Conservation (phyloP, 2,797 vertebrate species). For the Poecilia velifera region DNA sequence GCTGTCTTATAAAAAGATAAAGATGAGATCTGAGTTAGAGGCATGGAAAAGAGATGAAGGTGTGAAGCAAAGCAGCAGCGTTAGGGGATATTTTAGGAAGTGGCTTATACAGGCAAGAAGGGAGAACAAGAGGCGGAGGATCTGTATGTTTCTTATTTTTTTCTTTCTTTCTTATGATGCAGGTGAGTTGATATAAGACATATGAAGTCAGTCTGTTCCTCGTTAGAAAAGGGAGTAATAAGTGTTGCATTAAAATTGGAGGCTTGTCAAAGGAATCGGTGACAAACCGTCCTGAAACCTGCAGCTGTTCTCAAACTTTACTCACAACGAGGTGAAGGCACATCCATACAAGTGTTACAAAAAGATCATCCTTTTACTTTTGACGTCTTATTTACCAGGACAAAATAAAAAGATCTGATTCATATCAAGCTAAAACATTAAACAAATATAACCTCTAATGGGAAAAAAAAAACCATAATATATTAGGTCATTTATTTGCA, state of each 20-base stretch:
- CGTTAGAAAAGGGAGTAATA: conserved; percentile 27
- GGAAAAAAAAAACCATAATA: accelerated
- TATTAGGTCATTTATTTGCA: background rate
- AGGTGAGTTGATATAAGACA: background rate
- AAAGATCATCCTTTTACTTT: background rate
- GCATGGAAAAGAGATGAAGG: background rate
- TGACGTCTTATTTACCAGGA: background rate
- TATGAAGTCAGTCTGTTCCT: conserved; percentile 36
- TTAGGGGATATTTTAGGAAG: background rate
- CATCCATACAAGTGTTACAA: background rate
- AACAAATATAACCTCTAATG: background rate
- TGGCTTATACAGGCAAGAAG: background rate
- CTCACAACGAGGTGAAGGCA: background rate
- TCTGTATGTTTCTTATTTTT: conserved; percentile 17
- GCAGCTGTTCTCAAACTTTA: background rate
- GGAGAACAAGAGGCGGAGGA: background rate
- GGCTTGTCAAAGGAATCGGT: conserved; percentile 12
- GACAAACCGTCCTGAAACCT: conserved; percentile 10
- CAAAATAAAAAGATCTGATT: background rate
- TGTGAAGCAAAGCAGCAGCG: background rate
- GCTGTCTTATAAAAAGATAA: background rate
- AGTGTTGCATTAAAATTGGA: conserved; percentile 1
- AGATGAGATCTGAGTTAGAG: background rate
- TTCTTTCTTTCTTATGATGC: conserved; percentile 7
- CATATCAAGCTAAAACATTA: background rate